Evolutionary conservation across 2,113 vertebrate species (phyloP).

Genomic region (Heterochromis multidens): DNA sequence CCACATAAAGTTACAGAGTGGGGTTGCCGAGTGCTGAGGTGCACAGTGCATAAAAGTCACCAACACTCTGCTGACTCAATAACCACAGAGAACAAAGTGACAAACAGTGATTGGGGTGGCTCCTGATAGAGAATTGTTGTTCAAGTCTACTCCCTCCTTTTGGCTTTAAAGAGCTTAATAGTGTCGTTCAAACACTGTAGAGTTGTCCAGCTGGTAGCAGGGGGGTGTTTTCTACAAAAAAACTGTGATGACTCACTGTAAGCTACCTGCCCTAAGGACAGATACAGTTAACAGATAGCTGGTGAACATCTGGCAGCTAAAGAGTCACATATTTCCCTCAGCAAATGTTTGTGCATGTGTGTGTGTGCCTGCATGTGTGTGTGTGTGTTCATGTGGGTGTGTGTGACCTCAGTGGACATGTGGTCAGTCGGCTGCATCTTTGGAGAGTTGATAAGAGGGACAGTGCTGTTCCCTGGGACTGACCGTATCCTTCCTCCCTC

Average conservation of each 20-base stretch:
- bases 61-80: too few relatives aligned
- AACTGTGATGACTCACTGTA: not conserved
- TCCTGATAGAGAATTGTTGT: not conserved
- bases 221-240: not conserved
- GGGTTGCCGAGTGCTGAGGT: not conserved
- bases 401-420: slow-evolving; percentile 94
- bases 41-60: too few relatives aligned
- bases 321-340: not conserved
- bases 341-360: not conserved
- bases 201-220: not conserved
- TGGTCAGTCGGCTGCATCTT: slow-evolving; percentile 99
- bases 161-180: not conserved
- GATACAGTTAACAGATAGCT: not conserved
- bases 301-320: not conserved
- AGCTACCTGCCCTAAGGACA: not conserved
- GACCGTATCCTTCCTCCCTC: slow-evolving; percentile 92
- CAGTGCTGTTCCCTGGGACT: slow-evolving; percentile 95
- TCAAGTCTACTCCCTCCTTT: not conserved
- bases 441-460: slow-evolving; percentile 98
- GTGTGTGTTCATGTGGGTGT: slow-evolving; percentile 74
- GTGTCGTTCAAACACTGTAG: not conserved
- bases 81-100: too few relatives aligned
- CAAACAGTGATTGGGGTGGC: not conserved
- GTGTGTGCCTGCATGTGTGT: slow-evolving; percentile 71
- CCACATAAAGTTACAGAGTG: not conserved